These are phyloP conservation scores for Aldabrachelys gigantea DNA, from an alignment of 2,113 vertebrate species.

Conservation along the genomic window DNA sequence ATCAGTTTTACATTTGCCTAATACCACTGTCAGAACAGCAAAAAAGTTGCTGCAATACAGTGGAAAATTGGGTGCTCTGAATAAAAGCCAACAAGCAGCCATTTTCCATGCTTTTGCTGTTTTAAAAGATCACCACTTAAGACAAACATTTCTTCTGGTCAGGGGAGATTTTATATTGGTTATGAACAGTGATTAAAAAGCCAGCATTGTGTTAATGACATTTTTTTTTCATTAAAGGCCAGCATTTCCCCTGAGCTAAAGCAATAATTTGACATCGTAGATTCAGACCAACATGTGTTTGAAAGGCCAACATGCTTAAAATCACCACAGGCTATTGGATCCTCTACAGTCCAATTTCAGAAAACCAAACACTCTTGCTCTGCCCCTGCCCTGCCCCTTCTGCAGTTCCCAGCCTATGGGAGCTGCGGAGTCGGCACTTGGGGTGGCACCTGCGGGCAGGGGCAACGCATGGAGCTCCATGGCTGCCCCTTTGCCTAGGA, in stretches of 20 bases:
- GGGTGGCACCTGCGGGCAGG: too few species aligned
- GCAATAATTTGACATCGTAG: not conserved
- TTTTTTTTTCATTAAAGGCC: not conserved
- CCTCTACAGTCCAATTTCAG: not conserved
- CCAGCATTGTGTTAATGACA: not conserved
- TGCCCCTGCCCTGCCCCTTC: too few species aligned
- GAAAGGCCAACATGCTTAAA: not conserved
- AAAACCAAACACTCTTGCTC: too few species aligned
- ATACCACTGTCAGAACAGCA: not conserved
- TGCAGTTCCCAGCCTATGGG: too few species aligned
- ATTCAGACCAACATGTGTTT: not conserved
- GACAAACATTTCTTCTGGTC: not conserved
- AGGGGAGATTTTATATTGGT: not conserved
- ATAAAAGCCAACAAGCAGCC: not conserved
- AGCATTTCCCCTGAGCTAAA: not conserved
- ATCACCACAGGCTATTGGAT: not conserved
- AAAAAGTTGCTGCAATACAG: not conserved
- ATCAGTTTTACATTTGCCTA: not conserved
- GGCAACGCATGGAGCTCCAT: too few species aligned
- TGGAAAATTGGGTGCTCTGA: not conserved
- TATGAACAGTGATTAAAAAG: not conserved
- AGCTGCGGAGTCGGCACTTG: too few species aligned
- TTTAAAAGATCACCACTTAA: not conserved
- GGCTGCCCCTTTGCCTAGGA: too few species aligned
- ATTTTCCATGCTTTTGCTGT: not conserved